These are phyloP conservation scores for Armadillidium nasatum DNA, from an alignment of 1,140 invertebrate species.

Conservation along the genomic window DNA sequence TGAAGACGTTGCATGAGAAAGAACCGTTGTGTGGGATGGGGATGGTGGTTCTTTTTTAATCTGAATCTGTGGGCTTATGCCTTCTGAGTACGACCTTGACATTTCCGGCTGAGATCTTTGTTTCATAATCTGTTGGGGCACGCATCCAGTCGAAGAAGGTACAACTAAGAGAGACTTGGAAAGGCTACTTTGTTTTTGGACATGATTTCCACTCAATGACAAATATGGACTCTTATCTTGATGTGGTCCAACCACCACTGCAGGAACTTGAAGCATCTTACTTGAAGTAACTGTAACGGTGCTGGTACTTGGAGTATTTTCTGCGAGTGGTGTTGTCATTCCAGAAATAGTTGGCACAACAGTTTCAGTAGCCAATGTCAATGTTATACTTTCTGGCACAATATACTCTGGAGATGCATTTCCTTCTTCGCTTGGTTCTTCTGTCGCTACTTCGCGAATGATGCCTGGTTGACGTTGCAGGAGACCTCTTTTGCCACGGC, in stretches of 20 bases:
- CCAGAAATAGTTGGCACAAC: not conserved
- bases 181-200: constrained; percentile 33
- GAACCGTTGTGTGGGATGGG: constrained; percentile 40
- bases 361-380: constrained; percentile 28
- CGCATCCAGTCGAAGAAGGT: constrained; percentile 49
- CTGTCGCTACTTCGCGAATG: constrained; percentile 48
- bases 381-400: constrained; percentile 52
- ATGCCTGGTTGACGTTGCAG: constrained; percentile 63
- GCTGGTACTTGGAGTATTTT: not conserved
- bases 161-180: constrained; percentile 50
- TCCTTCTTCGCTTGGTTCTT: constrained; percentile 27
- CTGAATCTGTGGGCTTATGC: not conserved
- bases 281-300: not conserved
- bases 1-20: constrained; percentile 33
- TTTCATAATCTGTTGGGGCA: constrained; percentile 30
- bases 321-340: not conserved
- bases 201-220: constrained; percentile 26
- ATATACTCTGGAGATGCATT: constrained; percentile 49
- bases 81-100: not conserved
- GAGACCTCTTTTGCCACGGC: constrained; percentile 56
- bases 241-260: constrained; percentile 33
- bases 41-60: constrained; percentile 27
- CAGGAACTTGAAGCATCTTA: constrained; percentile 37
- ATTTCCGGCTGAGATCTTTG: constrained; percentile 26
- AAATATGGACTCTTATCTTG: constrained; percentile 20